These are phyloP conservation scores for Thymelicus lineola DNA, from an alignment of 2,888 invertebrate species.

Conservation along the genomic window DNA sequence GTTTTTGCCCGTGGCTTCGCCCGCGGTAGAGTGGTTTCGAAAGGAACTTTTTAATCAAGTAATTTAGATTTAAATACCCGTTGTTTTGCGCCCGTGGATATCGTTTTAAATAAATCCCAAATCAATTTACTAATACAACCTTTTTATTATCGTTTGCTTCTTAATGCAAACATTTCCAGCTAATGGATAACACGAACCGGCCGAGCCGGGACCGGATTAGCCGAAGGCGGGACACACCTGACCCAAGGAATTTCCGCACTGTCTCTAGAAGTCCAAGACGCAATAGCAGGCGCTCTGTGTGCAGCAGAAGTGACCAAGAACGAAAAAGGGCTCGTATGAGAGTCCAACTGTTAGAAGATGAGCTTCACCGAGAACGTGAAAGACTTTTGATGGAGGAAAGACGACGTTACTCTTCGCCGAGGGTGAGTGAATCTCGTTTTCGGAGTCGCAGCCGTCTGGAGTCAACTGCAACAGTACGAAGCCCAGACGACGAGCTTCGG, in stretches of 20 bases:
- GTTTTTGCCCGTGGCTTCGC: too few species aligned
- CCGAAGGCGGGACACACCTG: slow-evolving; percentile 11
- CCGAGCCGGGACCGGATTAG: neutral
- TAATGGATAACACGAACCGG: slow-evolving; percentile 2
- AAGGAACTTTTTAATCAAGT: too few species aligned
- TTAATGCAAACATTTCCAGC: neutral
- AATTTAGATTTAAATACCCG: too few species aligned
- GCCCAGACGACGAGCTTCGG: too few species aligned
- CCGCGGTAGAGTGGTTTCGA: too few species aligned
- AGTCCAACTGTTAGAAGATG: neutral
- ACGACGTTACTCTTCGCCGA: too few species aligned
- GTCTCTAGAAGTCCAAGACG: slow-evolving; percentile 7
- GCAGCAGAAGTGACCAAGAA: neutral
- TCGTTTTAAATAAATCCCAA: too few species aligned
- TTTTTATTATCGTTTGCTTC: neutral
- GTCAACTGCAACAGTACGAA: too few species aligned
- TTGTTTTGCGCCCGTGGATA: too few species aligned
- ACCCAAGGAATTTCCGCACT: neutral
- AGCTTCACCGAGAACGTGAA: neutral
- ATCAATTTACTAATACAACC: neutral
- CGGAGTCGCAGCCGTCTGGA: neutral
- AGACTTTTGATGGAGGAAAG: too few species aligned
- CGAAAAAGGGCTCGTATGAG: neutral
- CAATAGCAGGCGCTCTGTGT: neutral
- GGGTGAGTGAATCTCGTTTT: too few species aligned